A percentile compares a stretch with the other conserved stretches of the same genome.
Conservation (phyloP, 2,113 vertebrate species). For the Rutilus rutilus region DNA sequence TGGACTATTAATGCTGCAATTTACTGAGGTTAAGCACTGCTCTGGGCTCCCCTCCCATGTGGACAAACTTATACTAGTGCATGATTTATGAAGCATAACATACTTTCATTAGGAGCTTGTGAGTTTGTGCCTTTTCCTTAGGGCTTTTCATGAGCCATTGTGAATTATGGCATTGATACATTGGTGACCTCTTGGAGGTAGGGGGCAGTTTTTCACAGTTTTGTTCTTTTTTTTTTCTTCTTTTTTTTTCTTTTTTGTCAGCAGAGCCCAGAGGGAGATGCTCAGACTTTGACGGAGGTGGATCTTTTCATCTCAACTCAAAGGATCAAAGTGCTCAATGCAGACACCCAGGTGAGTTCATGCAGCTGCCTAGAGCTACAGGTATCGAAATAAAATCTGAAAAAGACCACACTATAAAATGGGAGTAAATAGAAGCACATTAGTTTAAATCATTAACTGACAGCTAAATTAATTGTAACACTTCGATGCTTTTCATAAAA, state of each 20-base stretch:
- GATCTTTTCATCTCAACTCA: slow-evolving; percentile 90
- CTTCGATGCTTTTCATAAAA: neutral
- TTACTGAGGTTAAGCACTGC: slow-evolving; percentile 20
- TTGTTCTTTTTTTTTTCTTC: neutral
- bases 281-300: slow-evolving; percentile 85
- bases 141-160: slow-evolving; percentile 16
- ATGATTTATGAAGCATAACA: slow-evolving; percentile 50
- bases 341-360: slow-evolving; percentile 84
- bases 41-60: neutral
- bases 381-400: neutral
- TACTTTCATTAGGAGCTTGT: slow-evolving; percentile 37
- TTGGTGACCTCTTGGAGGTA: neutral
- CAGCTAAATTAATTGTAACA: neutral
- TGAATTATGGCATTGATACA: slow-evolving; percentile 14
- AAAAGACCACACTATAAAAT: slow-evolving; percentile 2
- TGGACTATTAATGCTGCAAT: slow-evolving; percentile 39
- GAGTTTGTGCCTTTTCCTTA: slow-evolving; percentile 15
- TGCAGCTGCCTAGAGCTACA: neutral
- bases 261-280: slow-evolving; percentile 83
- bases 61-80: slow-evolving; percentile 34
- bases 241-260: slow-evolving; percentile 14
- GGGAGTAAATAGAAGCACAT: neutral
- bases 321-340: slow-evolving; percentile 89
- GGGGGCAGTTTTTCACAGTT: slow-evolving; percentile 19
- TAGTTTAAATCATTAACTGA: neutral